Conservation (phyloP, 2,113 vertebrate species). For the Sinocyclocheilus anophthalmus region DNA sequence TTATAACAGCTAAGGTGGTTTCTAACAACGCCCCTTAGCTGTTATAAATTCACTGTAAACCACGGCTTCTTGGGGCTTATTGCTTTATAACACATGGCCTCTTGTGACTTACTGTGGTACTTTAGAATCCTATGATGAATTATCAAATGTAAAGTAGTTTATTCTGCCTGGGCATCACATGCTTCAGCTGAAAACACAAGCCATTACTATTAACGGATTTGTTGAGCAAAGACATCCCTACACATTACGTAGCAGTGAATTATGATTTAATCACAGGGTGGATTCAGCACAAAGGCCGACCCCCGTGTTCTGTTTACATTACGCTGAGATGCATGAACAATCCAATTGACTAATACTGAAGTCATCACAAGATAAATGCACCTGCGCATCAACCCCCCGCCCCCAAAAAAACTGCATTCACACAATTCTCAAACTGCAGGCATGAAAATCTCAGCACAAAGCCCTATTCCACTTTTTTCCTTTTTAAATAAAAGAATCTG, state of each 20-base stretch:
- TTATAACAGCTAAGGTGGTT: too few relatives aligned
- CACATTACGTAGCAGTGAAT: neutral
- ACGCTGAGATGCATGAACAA: slow-evolving; percentile 62
- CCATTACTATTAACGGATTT: slow-evolving; percentile 8
- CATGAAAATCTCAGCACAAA: slow-evolving; percentile 49
- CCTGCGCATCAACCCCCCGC: slow-evolving; percentile 27
- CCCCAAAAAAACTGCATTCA: slow-evolving; percentile 8
- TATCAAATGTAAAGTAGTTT: neutral
- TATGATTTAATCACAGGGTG: slow-evolving; percentile 40
- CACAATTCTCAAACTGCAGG: slow-evolving; percentile 51
- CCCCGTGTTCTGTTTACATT: slow-evolving; percentile 60
- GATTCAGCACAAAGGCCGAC: slow-evolving; percentile 19
- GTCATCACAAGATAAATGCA: slow-evolving; percentile 55
- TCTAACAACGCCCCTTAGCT: too few relatives aligned
- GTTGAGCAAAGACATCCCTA: neutral
- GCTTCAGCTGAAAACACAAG: slow-evolving; percentile 10
- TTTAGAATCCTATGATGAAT: neutral
- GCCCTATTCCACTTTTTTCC: slow-evolving; percentile 28
- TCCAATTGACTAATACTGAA: slow-evolving; percentile 60
- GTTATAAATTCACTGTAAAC: too few relatives aligned
- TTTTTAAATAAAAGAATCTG: slow-evolving; percentile 25
- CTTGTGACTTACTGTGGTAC: neutral
- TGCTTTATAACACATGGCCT: neutral
- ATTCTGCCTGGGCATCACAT: neutral
- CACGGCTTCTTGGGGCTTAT: too few relatives aligned